Evolutionary conservation across 1,140 invertebrate species (phyloP).

Genomic region (Drosophila elegans): DNA sequence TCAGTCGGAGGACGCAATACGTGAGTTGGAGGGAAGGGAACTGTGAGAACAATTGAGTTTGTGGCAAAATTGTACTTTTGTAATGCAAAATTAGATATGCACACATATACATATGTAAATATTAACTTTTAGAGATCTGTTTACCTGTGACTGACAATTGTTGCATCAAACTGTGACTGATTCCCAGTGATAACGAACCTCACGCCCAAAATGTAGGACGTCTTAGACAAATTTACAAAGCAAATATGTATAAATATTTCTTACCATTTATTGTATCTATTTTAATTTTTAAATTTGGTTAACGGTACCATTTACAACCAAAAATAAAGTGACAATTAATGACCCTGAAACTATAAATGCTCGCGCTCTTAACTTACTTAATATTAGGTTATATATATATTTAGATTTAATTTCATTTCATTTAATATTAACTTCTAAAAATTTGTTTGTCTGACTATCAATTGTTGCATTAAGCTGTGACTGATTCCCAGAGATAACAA

Average conservation of each 20-base stretch:
- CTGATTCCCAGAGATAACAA: too few species aligned
- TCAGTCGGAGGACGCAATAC: slow-evolving; percentile 37
- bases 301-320: too few species aligned
- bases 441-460: too few species aligned
- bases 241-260: not conserved
- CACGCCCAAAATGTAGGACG: not conserved
- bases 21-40: slow-evolving; percentile 24
- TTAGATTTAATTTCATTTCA: too few species aligned
- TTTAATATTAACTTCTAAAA: too few species aligned
- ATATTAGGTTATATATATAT: too few species aligned
- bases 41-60: slow-evolving; percentile 24
- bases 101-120: not conserved
- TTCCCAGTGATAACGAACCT: not conserved
- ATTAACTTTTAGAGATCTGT: not conserved
- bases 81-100: not conserved
- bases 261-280: not conserved
- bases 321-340: too few species aligned
- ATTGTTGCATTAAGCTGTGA: too few species aligned
- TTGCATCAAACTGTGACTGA: slow-evolving; percentile 2
- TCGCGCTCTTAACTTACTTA: too few species aligned
- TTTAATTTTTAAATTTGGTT: too few species aligned
- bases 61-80: not conserved
- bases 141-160: not conserved
- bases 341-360: too few species aligned
- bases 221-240: not conserved